Evolutionary conservation across 2,888 invertebrate genomes (phyloP), one percentile per base, ranked within the genome.

Genomic region (Cyaniris semiargus): DNA sequence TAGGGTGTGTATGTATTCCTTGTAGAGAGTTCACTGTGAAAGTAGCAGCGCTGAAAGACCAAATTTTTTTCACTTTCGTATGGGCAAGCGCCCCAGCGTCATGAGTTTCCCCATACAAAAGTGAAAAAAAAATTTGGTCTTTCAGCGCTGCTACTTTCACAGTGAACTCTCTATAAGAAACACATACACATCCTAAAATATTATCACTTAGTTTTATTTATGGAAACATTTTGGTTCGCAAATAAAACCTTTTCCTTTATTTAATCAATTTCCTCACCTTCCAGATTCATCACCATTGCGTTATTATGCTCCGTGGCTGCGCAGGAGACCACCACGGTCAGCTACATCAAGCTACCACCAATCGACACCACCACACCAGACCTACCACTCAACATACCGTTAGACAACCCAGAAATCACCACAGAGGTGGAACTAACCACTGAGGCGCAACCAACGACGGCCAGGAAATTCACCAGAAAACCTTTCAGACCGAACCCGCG

Each of bases 281-380:
- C 7, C 89, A 92, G 92, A 80, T 56, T 89, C 4, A 76, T 89
- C 23, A 78, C 85, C 15, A 70, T 88, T 53, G 72, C 88, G 76
- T 79, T 90, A 56, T 88, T 83, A 66, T 80, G 81, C 74, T 78
- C 83, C 0, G 86, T 84, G 5, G 79, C 82, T 7, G 78, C 92
- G 0, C 90, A 89, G 76, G 84, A 85, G 23, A 79, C 80, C 58
- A 80, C 80, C 71, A 86, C 87, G 74, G 88, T 90, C 78, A 90
- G 90, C 0, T 88, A 88, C 79, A 87, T 90, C 21, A 88, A 89
- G 76, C 85, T 86, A 48, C 86, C 87, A 70, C 87, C 89, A 0
- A 66, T 76, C 78, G 78, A 78, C n/a, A 72, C 74, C 34, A 58
- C 74, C 34, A 70, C 58, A 18, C 74, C 23, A 0, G 72, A 72